A percentile compares a stretch with the other conserved stretches of the same genome.
phyloP scores from a whole-genome alignment of 2,888 invertebrate genomes.

The Rhingia rostrata region DNA sequence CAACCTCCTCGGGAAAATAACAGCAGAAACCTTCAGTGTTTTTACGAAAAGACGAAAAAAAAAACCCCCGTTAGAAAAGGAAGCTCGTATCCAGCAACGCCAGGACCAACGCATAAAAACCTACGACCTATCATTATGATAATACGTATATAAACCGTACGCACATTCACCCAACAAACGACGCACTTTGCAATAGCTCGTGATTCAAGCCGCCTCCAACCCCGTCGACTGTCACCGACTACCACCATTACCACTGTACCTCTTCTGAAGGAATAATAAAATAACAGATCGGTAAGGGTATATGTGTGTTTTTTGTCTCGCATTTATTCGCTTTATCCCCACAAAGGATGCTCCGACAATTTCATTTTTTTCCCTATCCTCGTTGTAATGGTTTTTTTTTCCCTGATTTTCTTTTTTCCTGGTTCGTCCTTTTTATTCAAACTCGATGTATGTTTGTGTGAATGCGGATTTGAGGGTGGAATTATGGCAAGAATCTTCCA shows the following conservation, averaged over 20 bases:
- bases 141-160: constrained; percentile 69
- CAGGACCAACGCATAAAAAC: constrained; percentile 61
- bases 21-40: constrained; percentile 39
- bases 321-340: constrained; percentile 32
- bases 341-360: constrained; percentile 32
- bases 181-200: constrained; percentile 69
- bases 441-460: not conserved
- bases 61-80: not conserved
- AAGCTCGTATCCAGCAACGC: constrained; percentile 12
- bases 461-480: constrained; percentile 18
- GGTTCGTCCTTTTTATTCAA: constrained; percentile 50
- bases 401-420: constrained; percentile 41
- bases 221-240: constrained; percentile 47
- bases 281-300: constrained; percentile 43
- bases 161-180: constrained; percentile 55
- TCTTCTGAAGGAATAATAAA: constrained; percentile 68
- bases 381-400: constrained; percentile 55
- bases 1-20: constrained; percentile 1
- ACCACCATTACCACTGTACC: constrained; percentile 13
- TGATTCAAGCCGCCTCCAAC: constrained; percentile 49
- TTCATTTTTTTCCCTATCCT: constrained; percentile 19
- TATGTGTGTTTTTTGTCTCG: constrained; percentile 12
- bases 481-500: constrained; percentile 34
- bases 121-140: constrained; percentile 72
- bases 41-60: constrained; percentile 4